Base-by-base conservation (phyloP, 2,888 invertebrate genomes). In the Hyalella azteca region DNA sequence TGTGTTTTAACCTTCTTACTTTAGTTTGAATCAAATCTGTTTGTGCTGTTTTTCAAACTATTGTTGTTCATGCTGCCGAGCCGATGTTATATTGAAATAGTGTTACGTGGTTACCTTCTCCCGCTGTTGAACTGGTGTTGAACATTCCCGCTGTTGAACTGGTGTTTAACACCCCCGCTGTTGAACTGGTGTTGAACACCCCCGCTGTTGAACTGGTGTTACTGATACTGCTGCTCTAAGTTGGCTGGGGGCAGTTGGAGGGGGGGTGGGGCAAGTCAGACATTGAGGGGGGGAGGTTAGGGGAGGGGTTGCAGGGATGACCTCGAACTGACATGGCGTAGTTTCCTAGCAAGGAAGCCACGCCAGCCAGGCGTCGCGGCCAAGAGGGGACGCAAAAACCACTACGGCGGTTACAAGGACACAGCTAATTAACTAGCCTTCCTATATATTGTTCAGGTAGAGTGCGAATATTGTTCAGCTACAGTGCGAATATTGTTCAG, bases 281-380 rank as follows among this genome's bases (percentile, higher is more conserved):
- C 15, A 45, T 9, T 9, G 45, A 15, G 45, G n/a, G 11, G 66
- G 29, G 66, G 36, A 36, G 66, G 66, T 32, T 36, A 36, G 66
- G 36, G 36, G 36, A 29, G 19, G 9, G 36, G 66, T 32, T n/a
- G 36, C 36, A 22, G 19, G 36, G 66, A 66, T 66, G 66, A 66
- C 66, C 66, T 66, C 66, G 66, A 66, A 29, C 66, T 66, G 66
- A 66, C 66, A 66, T 36, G 66, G 66, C 32, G 66, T 66, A 54
- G 54, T 54, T 54, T 54, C 54, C 29, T 54, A 54, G 54, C 54
- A 54, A 54, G 54, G 54, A n/a, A 54, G 54, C 54, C 22, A 22
- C 54, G 29, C 54, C 26, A 54, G 54, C 54, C 54, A 54, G 54
- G 26, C 29, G 54, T 54, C 54, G 54, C 54, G 13, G 54, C 54